Evolutionary conservation across 2,888 invertebrate species (phyloP).

Genomic region (Drosophila testacea): DNA sequence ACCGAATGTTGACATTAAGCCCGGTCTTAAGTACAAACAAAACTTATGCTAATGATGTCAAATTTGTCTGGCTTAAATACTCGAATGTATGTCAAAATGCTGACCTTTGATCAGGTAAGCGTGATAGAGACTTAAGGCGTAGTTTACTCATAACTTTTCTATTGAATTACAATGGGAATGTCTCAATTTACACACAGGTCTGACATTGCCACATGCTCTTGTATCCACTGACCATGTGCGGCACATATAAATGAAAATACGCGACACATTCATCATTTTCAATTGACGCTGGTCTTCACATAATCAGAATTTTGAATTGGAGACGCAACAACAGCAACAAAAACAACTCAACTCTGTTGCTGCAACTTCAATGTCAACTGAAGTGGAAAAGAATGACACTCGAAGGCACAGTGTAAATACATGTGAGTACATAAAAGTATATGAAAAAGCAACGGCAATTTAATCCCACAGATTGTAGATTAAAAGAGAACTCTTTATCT

Average conservation of each 20-base stretch:
- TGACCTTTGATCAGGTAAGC: constrained; percentile 54
- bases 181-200: constrained; percentile 54
- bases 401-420: constrained; percentile 34
- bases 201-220: constrained; percentile 55
- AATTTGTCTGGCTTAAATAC: constrained; percentile 42
- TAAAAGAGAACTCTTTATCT: constrained; percentile 1
- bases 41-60: constrained; percentile 36
- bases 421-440: constrained; percentile 6
- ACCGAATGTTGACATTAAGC: constrained; percentile 25
- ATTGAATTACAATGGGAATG: constrained; percentile 58
- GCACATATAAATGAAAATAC: constrained; percentile 61
- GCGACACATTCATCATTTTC: constrained; percentile 71
- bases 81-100: constrained; percentile 23
- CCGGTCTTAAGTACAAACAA: constrained; percentile 9
- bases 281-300: constrained; percentile 56
- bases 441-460: constrained; percentile 21
- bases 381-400: constrained; percentile 40
- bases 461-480: constrained; percentile 13
- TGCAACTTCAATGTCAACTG: constrained; percentile 58
- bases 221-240: constrained; percentile 43
- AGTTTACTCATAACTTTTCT: constrained; percentile 42
- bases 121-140: constrained; percentile 16
- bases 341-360: neutral
- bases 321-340: constrained; percentile 24
- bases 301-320: constrained; percentile 56